A percentile compares a stretch with the other conserved stretches of the same genome.
These are phyloP conservation scores for Thymelicus lineola DNA, from an alignment of 2,888 invertebrate genomes.

Conservation along the genomic window DNA sequence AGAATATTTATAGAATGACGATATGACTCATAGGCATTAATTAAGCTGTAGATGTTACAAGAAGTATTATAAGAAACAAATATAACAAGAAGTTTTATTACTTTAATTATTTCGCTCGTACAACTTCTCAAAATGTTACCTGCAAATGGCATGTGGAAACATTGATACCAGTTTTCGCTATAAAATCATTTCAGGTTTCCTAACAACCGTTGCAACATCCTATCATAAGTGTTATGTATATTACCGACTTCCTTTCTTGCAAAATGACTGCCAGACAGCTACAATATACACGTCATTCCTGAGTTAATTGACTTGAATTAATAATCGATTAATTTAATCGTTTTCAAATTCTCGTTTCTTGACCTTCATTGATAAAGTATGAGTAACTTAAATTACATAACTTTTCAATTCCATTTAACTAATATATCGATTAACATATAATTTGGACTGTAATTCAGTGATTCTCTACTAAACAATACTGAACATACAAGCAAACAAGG, in stretches of 20 bases:
- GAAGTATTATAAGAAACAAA: neutral
- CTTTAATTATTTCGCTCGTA: neutral
- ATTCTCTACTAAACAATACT: neutral
- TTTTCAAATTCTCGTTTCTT: slow-evolving; percentile 1
- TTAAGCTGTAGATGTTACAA: too few species aligned
- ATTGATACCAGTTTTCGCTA: slow-evolving; percentile 30
- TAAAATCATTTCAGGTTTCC: slow-evolving; percentile 16
- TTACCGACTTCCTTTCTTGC: slow-evolving; percentile 46
- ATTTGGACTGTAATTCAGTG: neutral
- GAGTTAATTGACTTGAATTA: neutral
- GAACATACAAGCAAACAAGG: neutral
- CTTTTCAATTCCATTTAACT: neutral
- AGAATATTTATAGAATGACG: too few species aligned
- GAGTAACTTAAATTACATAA: neutral
- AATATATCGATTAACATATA: too few species aligned
- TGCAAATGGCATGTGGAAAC: slow-evolving; percentile 20
- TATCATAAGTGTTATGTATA: slow-evolving; percentile 42
- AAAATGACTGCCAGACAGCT: slow-evolving; percentile 32
- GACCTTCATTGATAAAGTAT: neutral
- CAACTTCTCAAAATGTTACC: neutral
- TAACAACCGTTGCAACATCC: slow-evolving; percentile 45
- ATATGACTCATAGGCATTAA: too few species aligned
- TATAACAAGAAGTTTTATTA: neutral
- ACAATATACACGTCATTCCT: neutral
- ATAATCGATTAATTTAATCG: neutral